Evolutionary conservation across 1,140 invertebrate species (phyloP), one percentile per base, ranked within the genome.

Genomic region (Drosophila ficusphila): DNA sequence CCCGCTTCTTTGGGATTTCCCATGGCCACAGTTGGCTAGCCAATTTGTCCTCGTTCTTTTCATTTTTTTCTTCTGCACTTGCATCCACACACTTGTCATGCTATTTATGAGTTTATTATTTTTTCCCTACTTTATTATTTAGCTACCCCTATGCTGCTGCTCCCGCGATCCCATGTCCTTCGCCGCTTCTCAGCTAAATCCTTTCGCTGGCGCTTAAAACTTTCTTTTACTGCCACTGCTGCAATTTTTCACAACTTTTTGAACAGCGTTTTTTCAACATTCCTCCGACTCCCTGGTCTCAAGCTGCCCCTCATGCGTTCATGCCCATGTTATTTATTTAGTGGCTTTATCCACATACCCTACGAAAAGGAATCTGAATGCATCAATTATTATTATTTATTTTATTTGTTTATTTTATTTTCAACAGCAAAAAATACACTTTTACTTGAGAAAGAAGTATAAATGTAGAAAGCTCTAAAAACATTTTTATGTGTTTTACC

Each of bases 31-130:
- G 67, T 46, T 73, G 73, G 42, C 57, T 42, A 25, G 27, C 54
- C 70, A 57, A 81, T 81, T 81, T 81, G 69, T 81, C 47, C 46
- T 34, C 42, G 47, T 46, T 27, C 36, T 67, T 39, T 19, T 25
- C 16, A 31, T 29, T 39, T 19, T 25, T 12, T 27, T 29, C 19
- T 14, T 54, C 61, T 73, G 6, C 36, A 34, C 36, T 42, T 19
- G 16, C 34, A 48, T 56, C 42, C 47, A 65, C 51, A 53, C 53
- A 51, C 74, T 70, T 74, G 79, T 78, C 79, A 82, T 71, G 57
- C 60, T 82, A 82, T 82, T 82, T 82, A 82, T 78, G 79, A 83
- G 79, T 82, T 82, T 83, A 82, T 82, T 82, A 82, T 82, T 83
- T 78, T 78, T 64, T 44, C 48, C 53, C 72, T 68, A 39, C 79